Base-by-base conservation (phyloP, 2,888 invertebrate genomes). In the Orchesella flavescens region DNA sequence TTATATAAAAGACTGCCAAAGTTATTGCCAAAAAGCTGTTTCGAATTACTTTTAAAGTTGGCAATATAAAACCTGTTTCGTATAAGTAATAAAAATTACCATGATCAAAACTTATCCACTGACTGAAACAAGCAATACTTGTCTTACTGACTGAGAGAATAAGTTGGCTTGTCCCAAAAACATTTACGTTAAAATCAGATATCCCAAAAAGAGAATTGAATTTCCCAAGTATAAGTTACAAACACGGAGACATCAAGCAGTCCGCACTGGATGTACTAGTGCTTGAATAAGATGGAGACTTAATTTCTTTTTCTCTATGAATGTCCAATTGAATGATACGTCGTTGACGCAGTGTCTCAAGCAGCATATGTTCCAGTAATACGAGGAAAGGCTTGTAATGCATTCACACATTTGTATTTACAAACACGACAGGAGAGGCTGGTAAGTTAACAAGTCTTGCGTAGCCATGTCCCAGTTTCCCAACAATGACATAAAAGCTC, bases 361-460 rank as follows among this genome's bases (percentile, higher is more conserved):
- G 73, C 73, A 57, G 74, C 61, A 74, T 74, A 74, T 74, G 74
- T 49, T 63, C 74, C 74, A 74, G 63, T 63, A 46, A 57, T 74
- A 74, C 63, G 74, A 74, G 63, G 74, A 61, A 63, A 63, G 74
- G 63, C 73, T 73, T 73, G 73, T 73, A 73, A 73, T 74, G 74
- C 74, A 74, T 34, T 74, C 49, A 74, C 63, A 74, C 61, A 74
- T 73, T 34, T 63, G 63, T 74, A 74, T 74, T 17, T 74, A 74
- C 74, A 74, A 74, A 74, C 74, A 73, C 73, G 59, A 73, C 24
- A 74, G 74, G 74, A 34, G 34, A 74, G 74, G 74, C 74, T 74
- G 74, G 74, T 74, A 74, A 46, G 74, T 74, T 59, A 12, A 74
- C 74, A 74, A 74, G 74, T 74, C 74, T 74, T 74, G 74, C 74